A percentile compares a stretch with the other conserved stretches of the same genome.
phyloP scores from a whole-genome alignment of 1,140 invertebrate species.

The Leucophenga varia region DNA sequence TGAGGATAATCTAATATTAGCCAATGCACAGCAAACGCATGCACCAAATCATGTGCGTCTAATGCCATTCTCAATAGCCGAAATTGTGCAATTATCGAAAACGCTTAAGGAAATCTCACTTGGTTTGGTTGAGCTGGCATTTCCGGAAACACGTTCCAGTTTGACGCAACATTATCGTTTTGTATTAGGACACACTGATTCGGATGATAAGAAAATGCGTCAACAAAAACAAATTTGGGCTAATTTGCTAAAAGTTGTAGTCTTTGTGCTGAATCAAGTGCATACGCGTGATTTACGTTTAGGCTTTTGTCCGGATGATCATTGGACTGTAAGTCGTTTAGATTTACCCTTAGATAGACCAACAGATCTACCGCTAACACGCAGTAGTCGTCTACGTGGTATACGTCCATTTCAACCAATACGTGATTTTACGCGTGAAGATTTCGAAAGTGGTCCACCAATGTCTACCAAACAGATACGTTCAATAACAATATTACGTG shows the following conservation, averaged over 20 bases:
- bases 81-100: constrained; percentile 67
- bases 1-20: constrained; percentile 51
- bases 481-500: constrained; percentile 82
- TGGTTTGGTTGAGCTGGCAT: constrained; percentile 86
- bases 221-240: constrained; percentile 61
- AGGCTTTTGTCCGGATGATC: constrained; percentile 73
- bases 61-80: constrained; percentile 52
- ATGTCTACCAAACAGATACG: constrained; percentile 85
- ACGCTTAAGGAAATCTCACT: constrained; percentile 79
- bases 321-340: constrained; percentile 76
- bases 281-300: constrained; percentile 76
- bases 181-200: constrained; percentile 52
- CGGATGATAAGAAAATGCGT: constrained; percentile 42
- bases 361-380: constrained; percentile 63
- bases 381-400: constrained; percentile 60
- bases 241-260: constrained; percentile 60
- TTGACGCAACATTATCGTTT: constrained; percentile 55
- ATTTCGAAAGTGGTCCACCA: constrained; percentile 76
- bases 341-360: constrained; percentile 67
- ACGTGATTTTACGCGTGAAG: constrained; percentile 64
- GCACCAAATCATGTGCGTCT: constrained; percentile 32
- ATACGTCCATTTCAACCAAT: constrained; percentile 67
- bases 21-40: constrained; percentile 14
- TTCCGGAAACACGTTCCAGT: constrained; percentile 74
- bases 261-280: constrained; percentile 75